Evolutionary conservation across 2,888 invertebrate species (phyloP).

Genomic region (Pammene aurita): DNA sequence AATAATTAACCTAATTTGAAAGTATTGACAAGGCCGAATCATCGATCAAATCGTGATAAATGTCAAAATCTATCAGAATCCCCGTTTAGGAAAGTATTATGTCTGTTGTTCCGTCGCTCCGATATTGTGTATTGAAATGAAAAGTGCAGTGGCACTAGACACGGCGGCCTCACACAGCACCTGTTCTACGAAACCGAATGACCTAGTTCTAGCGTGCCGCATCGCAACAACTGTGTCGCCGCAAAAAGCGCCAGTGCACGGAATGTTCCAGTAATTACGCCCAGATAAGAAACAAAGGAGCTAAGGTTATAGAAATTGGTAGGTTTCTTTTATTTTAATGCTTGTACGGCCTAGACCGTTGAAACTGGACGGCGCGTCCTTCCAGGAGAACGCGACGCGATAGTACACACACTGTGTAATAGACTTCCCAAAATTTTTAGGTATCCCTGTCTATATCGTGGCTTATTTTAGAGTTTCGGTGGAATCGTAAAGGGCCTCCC

Average conservation of each 20-base stretch:
- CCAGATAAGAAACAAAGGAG: constrained; percentile 36
- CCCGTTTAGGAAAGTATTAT: neutral
- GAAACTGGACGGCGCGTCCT: neutral
- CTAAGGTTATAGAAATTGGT: constrained; percentile 24
- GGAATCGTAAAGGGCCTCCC: too few relatives aligned
- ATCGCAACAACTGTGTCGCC: constrained; percentile 42
- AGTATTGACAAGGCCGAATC: too few relatives aligned
- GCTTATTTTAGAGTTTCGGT: too few relatives aligned
- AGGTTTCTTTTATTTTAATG: constrained; percentile 20
- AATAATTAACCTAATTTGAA: too few relatives aligned
- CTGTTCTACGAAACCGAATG: constrained; percentile 40
- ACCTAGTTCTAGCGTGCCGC: constrained; percentile 40
- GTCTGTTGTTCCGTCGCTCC: neutral
- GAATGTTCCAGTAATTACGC: constrained; percentile 36
- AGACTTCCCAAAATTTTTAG: too few relatives aligned
- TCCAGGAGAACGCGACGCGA: neutral
- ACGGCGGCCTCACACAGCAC: constrained; percentile 14
- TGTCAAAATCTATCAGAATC: neutral
- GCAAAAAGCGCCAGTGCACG: constrained; percentile 39
- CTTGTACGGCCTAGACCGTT: neutral
- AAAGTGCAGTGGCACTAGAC: constrained; percentile 20
- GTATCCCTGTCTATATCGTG: too few relatives aligned
- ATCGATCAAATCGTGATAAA: neutral
- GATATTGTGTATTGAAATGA: constrained; percentile 19
- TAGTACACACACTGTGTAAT: too few relatives aligned